phyloP scores from a whole-genome alignment of 2,113 vertebrate species.

The Elephantulus edwardii region DNA sequence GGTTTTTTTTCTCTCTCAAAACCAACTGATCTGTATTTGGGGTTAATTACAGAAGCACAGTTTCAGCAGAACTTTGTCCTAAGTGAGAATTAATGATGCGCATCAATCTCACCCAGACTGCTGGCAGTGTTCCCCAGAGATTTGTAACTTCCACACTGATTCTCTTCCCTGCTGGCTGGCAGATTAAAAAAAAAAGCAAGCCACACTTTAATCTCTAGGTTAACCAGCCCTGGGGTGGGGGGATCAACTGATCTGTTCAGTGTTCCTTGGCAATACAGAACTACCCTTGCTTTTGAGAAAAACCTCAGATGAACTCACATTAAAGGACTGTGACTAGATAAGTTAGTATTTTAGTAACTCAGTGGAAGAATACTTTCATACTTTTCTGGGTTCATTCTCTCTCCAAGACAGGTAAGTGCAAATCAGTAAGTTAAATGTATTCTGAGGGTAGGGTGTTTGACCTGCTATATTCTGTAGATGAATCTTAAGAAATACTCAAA shows the following conservation, averaged over 20 bases:
- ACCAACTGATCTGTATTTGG: background rate
- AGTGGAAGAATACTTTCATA: slow-evolving; percentile 32
- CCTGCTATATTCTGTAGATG: slow-evolving; percentile 5
- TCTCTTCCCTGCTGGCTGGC: background rate
- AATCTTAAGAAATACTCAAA: slow-evolving; percentile 48
- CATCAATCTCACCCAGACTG: background rate
- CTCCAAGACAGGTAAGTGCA: slow-evolving; percentile 6
- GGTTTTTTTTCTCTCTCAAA: background rate
- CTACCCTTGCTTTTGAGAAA: background rate
- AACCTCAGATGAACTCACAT: background rate
- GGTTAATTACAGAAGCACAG: background rate
- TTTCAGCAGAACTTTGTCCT: background rate
- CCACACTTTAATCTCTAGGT: slow-evolving; percentile 37
- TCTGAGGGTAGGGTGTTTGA: background rate
- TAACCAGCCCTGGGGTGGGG: slow-evolving; percentile 8
- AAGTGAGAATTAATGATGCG: background rate
- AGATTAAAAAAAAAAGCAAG: background rate
- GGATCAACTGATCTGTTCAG: slow-evolving; percentile 26
- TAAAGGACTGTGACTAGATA: background rate
- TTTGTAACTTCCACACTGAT: background rate
- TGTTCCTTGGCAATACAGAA: slow-evolving; percentile 32
- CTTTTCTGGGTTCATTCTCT: background rate
- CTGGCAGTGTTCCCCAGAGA: background rate
- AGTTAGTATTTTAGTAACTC: background rate
- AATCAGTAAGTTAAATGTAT: background rate